A percentile compares a stretch with the other conserved stretches of the same genome.
phyloP scores from a whole-genome alignment of 2,797 vertebrate genomes.

The Phyllotis vaccarum region DNA sequence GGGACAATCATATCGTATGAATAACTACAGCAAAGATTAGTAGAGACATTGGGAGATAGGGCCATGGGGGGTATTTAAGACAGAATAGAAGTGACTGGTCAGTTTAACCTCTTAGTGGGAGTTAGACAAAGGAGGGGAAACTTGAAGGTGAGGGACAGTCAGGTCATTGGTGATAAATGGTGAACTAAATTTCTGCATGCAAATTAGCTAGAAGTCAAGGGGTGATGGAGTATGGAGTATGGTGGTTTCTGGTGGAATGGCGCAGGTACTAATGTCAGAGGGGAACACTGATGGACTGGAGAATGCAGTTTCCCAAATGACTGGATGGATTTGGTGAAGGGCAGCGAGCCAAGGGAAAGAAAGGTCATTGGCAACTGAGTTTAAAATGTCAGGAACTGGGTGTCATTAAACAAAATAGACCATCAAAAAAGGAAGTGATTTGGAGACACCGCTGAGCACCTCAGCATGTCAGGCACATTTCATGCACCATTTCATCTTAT shows the following conservation, averaged over 20 bases:
- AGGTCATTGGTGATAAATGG: neutral
- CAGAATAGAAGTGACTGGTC: neutral
- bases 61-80: neutral
- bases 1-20: neutral
- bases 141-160: neutral
- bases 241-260: neutral
- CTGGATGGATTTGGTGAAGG: neutral
- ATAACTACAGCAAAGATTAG: neutral
- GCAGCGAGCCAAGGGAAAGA: neutral
- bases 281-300: neutral
- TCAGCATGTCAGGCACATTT: conserved; percentile 29
- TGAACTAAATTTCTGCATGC: neutral
- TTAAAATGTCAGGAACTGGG: conserved; percentile 37
- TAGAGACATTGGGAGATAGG: neutral
- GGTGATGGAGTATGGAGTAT: neutral
- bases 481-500: conserved; percentile 7
- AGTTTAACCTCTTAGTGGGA: neutral
- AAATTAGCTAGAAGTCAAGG: conserved; percentile 7
- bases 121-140: neutral
- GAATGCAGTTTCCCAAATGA: neutral
- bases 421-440: conserved; percentile 6
- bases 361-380: conserved; percentile 10
- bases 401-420: conserved; percentile 62
- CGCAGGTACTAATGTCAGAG: neutral
- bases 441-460: conserved; percentile 42